Base-by-base conservation (phyloP, 2,113 vertebrate genomes). In the Python bivittatus region DNA sequence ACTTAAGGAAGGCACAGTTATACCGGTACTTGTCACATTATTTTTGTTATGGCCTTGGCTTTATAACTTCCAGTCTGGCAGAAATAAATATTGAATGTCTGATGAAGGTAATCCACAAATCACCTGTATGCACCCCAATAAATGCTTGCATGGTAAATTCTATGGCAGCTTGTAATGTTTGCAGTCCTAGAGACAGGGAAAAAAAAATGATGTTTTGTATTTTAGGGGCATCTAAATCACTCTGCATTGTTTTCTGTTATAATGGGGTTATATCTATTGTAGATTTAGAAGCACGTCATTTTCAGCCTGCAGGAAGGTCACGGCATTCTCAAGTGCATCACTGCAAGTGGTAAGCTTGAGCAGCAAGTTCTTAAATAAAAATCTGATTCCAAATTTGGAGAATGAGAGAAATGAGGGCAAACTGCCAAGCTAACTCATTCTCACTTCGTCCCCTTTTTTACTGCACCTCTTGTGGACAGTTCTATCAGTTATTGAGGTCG, bases 11-110 rank as follows among this genome's bases (percentile, higher is more conserved):
- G 42, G n/a, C 88, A 85, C 48, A 4, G 6, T 33, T 52, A 79
- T 42, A 64, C 57, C 84, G 79, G n/a, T 33, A 64, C 25, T 85
- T 84, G 57, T 48, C 57, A 22, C 88, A 89, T 85, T 89, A 60
- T 89, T 89, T 89, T 85, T 92, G 42, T 64, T 89, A 64, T 85
- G 79, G 88, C 88, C 91, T 89, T 89, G 91, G 84, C 88, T 92
- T 89, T 85, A 89, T 84, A 89, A 89, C 48, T 17, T 25, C 8
- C 91, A 89, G 88, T 22, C 91, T 92, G 72, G 48, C 72, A 89
- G 87, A 89, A 89, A 15, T 89, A 92, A 92, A 89, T 92, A 92
- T 89, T 89, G n/a, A 92, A 89, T 89, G 88, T 17, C 1, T 42
- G n/a, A 60, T 68, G 85, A 85, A 64, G 79, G 89, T 85, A 89